These are phyloP conservation scores for Artemia sinica DNA, from an alignment of 2,888 invertebrate genomes.

Conservation along the genomic window DNA sequence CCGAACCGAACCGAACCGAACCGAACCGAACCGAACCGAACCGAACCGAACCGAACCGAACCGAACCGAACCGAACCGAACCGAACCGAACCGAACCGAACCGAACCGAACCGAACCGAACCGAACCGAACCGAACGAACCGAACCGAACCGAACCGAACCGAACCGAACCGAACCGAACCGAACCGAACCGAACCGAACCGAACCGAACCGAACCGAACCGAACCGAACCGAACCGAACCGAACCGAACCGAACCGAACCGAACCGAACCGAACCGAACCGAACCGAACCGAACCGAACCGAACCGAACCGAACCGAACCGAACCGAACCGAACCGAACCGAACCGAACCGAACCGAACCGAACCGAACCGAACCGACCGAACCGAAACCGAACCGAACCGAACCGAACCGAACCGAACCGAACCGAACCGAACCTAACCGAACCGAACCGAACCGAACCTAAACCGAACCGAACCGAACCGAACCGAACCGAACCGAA, in stretches of 20 bases:
- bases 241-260: conserved; percentile 23
- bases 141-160: no score
- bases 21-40: conserved; percentile 23
- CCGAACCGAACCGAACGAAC: no score
- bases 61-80: conserved; percentile 21
- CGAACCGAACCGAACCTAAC: no score
- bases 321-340: conserved; percentile 22
- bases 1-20: conserved; percentile 23
- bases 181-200: conserved; percentile 22
- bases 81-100: conserved; percentile 21
- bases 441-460: no score
- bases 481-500: conserved; percentile 23
- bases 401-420: background rate
- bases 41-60: conserved; percentile 22
- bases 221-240: conserved; percentile 22
- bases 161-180: conserved; percentile 22
- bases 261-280: conserved; percentile 21
- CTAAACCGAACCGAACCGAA: no score
- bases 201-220: conserved; percentile 23
- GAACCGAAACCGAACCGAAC: conserved; percentile 22
- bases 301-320: conserved; percentile 23
- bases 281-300: conserved; percentile 23
- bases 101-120: conserved; percentile 22
- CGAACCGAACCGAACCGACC: no score
- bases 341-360: conserved; percentile 22